These are phyloP conservation scores for Tholera decimalis DNA, from an alignment of 2,888 invertebrate genomes.

Conservation along the genomic window DNA sequence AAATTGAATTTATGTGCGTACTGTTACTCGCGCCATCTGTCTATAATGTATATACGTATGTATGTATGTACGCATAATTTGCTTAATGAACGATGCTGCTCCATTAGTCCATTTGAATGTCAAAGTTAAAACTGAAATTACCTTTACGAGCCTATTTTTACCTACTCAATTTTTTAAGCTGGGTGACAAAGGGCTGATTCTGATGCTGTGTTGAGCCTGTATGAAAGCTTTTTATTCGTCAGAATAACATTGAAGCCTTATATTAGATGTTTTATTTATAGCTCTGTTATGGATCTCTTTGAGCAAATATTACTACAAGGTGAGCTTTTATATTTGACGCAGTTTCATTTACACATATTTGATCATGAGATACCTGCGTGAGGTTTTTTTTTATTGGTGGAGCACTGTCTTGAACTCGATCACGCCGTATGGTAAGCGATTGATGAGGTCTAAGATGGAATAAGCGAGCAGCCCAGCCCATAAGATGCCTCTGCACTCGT, in stretches of 20 bases:
- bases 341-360: constrained; percentile 1
- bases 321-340: constrained; percentile 2
- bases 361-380: background rate
- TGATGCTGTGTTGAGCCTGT: background rate
- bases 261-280: constrained; percentile 18
- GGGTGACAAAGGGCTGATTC: constrained; percentile 4
- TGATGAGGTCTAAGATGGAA: no score
- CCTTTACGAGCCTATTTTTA: constrained; percentile 5
- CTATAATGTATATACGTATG: constrained; percentile 1
- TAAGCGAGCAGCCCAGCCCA: no score
- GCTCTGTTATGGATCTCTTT: constrained; percentile 1
- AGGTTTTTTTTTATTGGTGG: background rate
- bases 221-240: constrained; percentile 15
- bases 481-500: no score
- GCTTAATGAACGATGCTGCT: constrained; percentile 37
- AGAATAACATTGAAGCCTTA: background rate
- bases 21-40: constrained; percentile 3
- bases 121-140: constrained; percentile 26
- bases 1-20: constrained; percentile 54
- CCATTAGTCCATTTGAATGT: constrained; percentile 44
- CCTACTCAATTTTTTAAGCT: constrained; percentile 10
- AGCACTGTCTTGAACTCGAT: no score
- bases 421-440: no score
- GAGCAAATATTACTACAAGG: constrained; percentile 3
- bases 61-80: constrained; percentile 43